Conservation (phyloP, 2,797 vertebrate species). For the Dendrocincla fuliginosa region DNA sequence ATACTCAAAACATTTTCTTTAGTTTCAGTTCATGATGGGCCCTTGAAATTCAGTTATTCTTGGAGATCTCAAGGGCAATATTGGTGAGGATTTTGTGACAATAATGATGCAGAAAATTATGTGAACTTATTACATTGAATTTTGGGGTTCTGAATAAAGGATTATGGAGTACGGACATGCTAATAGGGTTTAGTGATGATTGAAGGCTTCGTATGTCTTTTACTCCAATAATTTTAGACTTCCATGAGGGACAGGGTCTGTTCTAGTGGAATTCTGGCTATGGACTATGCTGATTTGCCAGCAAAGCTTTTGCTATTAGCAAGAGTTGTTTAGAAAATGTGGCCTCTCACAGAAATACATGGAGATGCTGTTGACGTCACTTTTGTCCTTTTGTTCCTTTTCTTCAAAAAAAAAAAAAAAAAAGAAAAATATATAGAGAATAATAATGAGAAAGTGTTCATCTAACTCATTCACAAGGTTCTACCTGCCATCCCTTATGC, state of each 20-base stretch:
- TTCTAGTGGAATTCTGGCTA: background rate
- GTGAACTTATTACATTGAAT: background rate
- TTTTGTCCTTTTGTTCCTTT: slow-evolving; percentile 29
- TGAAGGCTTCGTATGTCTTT: background rate
- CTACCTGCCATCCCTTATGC: slow-evolving; percentile 63
- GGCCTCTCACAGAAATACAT: background rate
- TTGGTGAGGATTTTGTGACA: background rate
- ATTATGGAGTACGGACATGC: background rate
- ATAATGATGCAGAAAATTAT: background rate
- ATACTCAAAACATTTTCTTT: background rate
- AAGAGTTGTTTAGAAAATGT: background rate
- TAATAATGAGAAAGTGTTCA: slow-evolving; percentile 52
- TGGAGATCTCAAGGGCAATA: background rate
- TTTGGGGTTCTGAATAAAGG: background rate
- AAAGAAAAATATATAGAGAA: background rate
- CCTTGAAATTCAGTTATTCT: background rate
- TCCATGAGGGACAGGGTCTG: background rate
- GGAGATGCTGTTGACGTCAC: background rate
- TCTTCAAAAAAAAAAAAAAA: background rate
- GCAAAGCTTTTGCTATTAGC: background rate
- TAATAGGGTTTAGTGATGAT: background rate
- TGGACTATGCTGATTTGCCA: background rate
- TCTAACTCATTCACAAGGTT: slow-evolving; percentile 66
- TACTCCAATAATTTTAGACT: background rate
- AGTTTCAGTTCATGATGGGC: background rate